Evolutionary conservation across 2,888 invertebrate species (phyloP).

Genomic region (Epinotia ramella): DNA sequence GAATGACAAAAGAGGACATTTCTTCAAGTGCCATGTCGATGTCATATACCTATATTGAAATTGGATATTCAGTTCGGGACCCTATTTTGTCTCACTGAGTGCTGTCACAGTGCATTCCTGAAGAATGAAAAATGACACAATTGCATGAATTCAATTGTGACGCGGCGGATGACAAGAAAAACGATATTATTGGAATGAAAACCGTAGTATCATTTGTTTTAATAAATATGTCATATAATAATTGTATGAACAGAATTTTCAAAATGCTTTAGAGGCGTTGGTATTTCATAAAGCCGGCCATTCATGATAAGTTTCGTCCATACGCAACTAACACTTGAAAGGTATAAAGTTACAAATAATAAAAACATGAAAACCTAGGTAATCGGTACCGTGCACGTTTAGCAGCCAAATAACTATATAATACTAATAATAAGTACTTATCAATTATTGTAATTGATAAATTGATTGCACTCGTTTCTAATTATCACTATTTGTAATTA

Average conservation of each 20-base stretch:
- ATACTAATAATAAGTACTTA: neutral
- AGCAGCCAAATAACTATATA: neutral
- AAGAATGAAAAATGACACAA: constrained; percentile 2
- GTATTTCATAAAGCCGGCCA: neutral
- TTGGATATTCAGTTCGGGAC: constrained; percentile 24
- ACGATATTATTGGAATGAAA: neutral
- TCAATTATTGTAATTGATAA: neutral
- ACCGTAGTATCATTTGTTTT: too few relatives aligned
- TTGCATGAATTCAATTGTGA: neutral
- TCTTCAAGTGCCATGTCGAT: constrained; percentile 8
- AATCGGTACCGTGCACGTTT: too few relatives aligned
- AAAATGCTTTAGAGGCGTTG: too few relatives aligned
- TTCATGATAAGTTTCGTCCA: too few relatives aligned
- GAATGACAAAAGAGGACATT: constrained; percentile 20
- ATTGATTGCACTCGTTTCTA: constrained; percentile 7
- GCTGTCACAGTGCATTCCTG: constrained; percentile 10
- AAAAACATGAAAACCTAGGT: too few relatives aligned
- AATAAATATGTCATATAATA: too few relatives aligned
- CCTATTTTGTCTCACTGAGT: constrained; percentile 13
- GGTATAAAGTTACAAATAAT: too few relatives aligned
- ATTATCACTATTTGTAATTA: neutral
- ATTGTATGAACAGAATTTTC: too few relatives aligned
- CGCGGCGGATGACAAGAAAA: neutral
- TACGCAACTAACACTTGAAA: too few relatives aligned
- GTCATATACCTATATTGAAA: constrained; percentile 31